These are phyloP conservation scores for Papilio polytes DNA, from an alignment of 1,140 invertebrate species.

Conservation along the genomic window DNA sequence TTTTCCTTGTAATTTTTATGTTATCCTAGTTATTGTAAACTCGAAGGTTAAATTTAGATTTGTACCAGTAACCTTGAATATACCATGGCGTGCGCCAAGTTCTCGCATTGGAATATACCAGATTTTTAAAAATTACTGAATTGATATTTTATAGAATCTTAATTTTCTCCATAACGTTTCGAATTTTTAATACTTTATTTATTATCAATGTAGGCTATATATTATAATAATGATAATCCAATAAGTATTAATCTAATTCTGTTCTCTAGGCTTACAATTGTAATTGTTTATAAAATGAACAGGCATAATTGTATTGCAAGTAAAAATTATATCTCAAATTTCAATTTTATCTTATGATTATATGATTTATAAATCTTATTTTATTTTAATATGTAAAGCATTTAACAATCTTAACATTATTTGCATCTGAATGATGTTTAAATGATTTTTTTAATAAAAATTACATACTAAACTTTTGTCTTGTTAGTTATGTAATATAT, in stretches of 20 bases:
- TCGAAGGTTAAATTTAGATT: slow-evolving; percentile 21
- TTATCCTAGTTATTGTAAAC: background rate
- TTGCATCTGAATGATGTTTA: no score
- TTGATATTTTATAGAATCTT: no score
- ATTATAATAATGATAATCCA: background rate
- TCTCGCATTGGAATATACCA: slow-evolving; percentile 17
- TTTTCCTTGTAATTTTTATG: background rate
- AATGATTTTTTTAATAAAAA: no score
- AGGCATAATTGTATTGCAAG: background rate
- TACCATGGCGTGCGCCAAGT: slow-evolving; percentile 33
- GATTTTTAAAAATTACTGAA: background rate
- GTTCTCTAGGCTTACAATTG: background rate
- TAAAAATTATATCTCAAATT: background rate
- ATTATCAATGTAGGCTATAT: background rate
- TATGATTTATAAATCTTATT: background rate
- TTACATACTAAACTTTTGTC: no score
- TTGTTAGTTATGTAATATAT: no score
- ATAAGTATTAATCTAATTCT: slow-evolving; percentile 6
- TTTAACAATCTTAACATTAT: background rate
- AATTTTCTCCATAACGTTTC: background rate
- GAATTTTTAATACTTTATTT: background rate
- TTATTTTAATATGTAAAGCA: background rate
- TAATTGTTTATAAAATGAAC: background rate
- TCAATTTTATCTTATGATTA: background rate
- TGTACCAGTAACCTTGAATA: slow-evolving; percentile 32